A percentile compares a stretch with the other conserved stretches of the same genome.
Evolutionary conservation across 1,140 invertebrate genomes (phyloP).

Genomic region (Drosophila nikananu): DNA sequence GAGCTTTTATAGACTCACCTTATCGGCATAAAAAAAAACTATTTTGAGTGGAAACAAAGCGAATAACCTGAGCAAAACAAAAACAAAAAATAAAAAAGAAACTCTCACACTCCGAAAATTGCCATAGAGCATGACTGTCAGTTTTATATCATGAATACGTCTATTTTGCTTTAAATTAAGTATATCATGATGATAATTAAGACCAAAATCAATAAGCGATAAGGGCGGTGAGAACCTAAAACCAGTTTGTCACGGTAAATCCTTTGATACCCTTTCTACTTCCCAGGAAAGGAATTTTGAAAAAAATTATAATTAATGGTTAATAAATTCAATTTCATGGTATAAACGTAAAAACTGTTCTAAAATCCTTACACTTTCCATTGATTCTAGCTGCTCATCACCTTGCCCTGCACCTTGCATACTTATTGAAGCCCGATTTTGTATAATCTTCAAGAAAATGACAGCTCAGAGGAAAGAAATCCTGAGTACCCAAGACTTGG

Average conservation of each 20-base stretch:
- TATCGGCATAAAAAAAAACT: not conserved
- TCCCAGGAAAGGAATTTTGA: not conserved
- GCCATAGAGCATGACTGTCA: slow-evolving; percentile 16
- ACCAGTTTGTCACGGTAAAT: not conserved
- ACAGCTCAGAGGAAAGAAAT: not conserved
- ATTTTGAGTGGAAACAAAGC: not conserved
- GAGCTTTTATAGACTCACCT: slow-evolving; percentile 13
- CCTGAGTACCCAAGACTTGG: slow-evolving; percentile 25
- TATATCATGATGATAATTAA: not conserved
- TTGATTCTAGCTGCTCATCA: not conserved
- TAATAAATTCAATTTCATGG: too few relatives aligned
- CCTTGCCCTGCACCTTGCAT: too few relatives aligned
- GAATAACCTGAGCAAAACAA: slow-evolving; percentile 29
- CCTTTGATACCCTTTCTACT: not conserved
- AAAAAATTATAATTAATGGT: not conserved
- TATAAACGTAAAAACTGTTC: not conserved
- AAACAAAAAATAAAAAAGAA: not conserved
- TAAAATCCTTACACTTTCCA: not conserved
- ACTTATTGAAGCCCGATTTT: not conserved
- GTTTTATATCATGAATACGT: not conserved
- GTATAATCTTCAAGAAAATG: not conserved
- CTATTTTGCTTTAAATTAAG: not conserved
- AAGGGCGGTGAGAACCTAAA: not conserved
- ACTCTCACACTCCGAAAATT: not conserved
- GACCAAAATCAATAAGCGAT: not conserved